These are phyloP conservation scores for Drosophila gunungcola DNA, from an alignment of 1,140 invertebrate genomes.

Conservation along the genomic window DNA sequence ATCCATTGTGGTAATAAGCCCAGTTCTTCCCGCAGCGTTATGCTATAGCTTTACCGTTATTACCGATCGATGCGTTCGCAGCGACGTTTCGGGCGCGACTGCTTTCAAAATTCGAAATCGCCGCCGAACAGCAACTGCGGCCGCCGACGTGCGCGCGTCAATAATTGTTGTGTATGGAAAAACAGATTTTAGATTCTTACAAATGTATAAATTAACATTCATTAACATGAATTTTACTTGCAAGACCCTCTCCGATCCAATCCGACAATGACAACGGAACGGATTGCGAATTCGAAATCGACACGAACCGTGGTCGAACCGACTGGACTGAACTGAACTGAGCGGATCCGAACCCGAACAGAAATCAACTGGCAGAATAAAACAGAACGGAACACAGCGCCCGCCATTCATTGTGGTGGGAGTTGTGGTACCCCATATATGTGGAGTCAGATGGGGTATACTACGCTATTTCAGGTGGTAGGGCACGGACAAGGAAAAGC, in stretches of 20 bases:
- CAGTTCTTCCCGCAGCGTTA: not conserved
- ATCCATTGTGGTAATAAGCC: slow-evolving; percentile 51
- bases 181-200: slow-evolving; percentile 74
- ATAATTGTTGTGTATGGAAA: slow-evolving; percentile 58
- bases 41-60: slow-evolving; percentile 12
- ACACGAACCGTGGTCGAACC: slow-evolving; percentile 34
- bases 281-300: slow-evolving; percentile 46
- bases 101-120: slow-evolving; percentile 53
- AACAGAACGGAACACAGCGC: slow-evolving; percentile 51
- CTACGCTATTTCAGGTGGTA: not conserved
- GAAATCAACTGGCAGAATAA: slow-evolving; percentile 45
- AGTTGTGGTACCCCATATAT: slow-evolving; percentile 33
- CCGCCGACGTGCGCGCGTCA: slow-evolving; percentile 13
- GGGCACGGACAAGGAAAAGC: not conserved
- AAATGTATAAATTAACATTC: slow-evolving; percentile 82
- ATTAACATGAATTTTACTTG: slow-evolving; percentile 78
- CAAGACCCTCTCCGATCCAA: slow-evolving; percentile 29
- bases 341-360: slow-evolving; percentile 38
- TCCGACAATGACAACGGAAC: slow-evolving; percentile 20
- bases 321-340: slow-evolving; percentile 28
- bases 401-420: slow-evolving; percentile 60
- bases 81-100: slow-evolving; percentile 53
- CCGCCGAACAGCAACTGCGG: slow-evolving; percentile 11
- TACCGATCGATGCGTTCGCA: slow-evolving; percentile 26
- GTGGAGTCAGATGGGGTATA: slow-evolving; percentile 14